Base-by-base conservation (phyloP, 2,797 vertebrate species). In the Iguana delicatissima region DNA sequence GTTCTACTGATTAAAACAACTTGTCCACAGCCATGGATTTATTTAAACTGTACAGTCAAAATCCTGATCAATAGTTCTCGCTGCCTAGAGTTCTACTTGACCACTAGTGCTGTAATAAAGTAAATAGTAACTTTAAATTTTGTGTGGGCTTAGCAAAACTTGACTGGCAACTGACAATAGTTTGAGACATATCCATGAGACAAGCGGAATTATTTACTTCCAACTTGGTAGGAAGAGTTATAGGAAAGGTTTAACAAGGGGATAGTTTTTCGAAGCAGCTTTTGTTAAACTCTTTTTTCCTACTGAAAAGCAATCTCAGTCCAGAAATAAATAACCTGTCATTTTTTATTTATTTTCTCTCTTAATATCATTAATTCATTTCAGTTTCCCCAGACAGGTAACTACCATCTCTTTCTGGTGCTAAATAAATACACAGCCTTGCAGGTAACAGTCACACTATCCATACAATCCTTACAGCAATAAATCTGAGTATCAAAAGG, bases 191-290 rank as follows among this genome's bases (percentile, higher is more conserved):
- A 83, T 81, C 87, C 22, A 88, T 29, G n/a, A 81, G 50, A 57
- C 35, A 38, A 72, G 50, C 69, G 6, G 32, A 83, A 3, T 79
- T 88, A 88, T 2, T 1, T 85, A 85, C 73, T 85, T 76, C 88
- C 55, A 92, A 13, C 1, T 86, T 29, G 80, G n/a, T 89, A 91
- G 24, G 29, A 88, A 91, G 1, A 57, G 74, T n/a, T 59, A 52
- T 2, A 91, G 59, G 3, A 7, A 2, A 7, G n/a, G 3, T 32
- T 0, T 1, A 57, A n/a, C 85, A n/a, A 83, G 0, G 0, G 1
- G 0, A 10, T 32, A 26, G 4, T 26, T 57, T 82, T 50, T 0
- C 8, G 90, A 92, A 89, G 83, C n/a, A 82, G 6, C 26, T 20
- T 64, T 38, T 35, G 35, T 20, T 50, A 18, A 35, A 74, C 6